Evolutionary conservation across 2,888 invertebrate genomes (phyloP), one percentile per base, ranked within the genome.

Genomic region (Lepidocyrtinus sp.): DNA sequence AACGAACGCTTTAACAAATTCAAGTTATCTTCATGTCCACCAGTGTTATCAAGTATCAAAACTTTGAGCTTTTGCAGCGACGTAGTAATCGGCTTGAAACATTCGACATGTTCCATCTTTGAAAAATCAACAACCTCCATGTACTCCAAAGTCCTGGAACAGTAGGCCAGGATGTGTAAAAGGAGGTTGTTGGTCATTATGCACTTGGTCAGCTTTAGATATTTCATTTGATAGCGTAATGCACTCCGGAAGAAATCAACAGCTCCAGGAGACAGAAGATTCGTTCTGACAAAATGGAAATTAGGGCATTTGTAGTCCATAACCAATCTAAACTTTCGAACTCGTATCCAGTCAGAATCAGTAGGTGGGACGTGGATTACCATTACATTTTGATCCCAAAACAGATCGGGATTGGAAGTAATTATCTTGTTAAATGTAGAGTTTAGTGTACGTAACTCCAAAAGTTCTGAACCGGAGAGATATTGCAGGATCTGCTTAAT

Each of bases 81-180:
- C 25, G 15, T 5, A 27, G 15, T 61, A n/a, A 27, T 5, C 65
- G 36, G 27, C 36, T 2, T 65, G 19, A 26, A 17, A n/a, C 5
- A 26, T n/a, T n/a, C 17, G 1, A 24, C 22, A 22, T 25, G 1
- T 67, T 25, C 25, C n/a, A 65, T 36, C 17, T 64, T 24, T 59
- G 75, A 75, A 25, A 70, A 65, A 19, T 59, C 76, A n/a, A 0
- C 50, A 24, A 76, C 59, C 36, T 70, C 76, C 12, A 76, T 22
- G 24, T 76, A 65, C 17, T 70, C 70, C 64, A 76, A 68, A 12
- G 2, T 59, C 25, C n/a, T 46, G 1, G 63, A 36, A 22, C n/a
- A 19, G 27, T 26, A 77, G 3, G 26, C 24, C n/a, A 77, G 55
- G n/a, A 65, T 17, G n/a, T 59, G 26, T 1, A 71, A 9, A 12